Percentiles rank a stretch among this genome's conserved stretches.
Conservation (phyloP, 2,888 invertebrate genomes). For the Pristionchus mayeri region DNA sequence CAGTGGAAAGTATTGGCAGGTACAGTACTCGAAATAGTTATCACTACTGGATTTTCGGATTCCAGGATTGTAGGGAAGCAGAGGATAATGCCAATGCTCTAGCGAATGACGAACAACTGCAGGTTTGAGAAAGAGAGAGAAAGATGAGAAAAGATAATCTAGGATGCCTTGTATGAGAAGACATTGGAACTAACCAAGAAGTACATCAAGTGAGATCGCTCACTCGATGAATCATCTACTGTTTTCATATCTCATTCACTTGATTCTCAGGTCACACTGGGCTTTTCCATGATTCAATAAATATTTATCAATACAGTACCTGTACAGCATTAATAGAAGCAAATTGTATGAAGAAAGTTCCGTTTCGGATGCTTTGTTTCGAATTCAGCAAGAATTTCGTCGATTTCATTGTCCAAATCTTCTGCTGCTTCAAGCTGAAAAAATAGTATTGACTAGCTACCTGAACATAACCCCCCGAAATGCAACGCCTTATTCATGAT, state of each 20-base stretch:
- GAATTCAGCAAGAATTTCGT: slow-evolving; percentile 93
- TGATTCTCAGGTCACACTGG: not conserved
- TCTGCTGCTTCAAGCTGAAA: slow-evolving; percentile 88
- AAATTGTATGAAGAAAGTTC: slow-evolving; percentile 91
- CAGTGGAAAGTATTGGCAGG: slow-evolving; percentile 35
- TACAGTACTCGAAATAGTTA: not conserved
- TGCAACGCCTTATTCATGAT: no score
- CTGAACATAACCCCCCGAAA: not conserved
- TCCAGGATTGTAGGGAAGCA: slow-evolving; percentile 34
- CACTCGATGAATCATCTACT: not conserved
- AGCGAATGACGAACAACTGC: slow-evolving; percentile 30
- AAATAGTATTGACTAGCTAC: not conserved
- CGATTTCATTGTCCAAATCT: slow-evolving; percentile 97
- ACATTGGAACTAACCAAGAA: not conserved
- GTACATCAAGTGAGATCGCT: not conserved
- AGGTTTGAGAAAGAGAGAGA: not conserved
- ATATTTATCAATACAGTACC: not conserved
- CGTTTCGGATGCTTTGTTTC: slow-evolving; percentile 85
- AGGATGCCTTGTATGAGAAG: slow-evolving; percentile 40
- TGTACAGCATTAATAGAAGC: slow-evolving; percentile 85
- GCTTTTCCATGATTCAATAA: not conserved
- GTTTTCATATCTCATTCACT: not conserved
- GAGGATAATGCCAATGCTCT: not conserved
- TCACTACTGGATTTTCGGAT: no score
- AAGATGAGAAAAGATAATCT: not conserved